Conservation (phyloP, 2,797 vertebrate species). For the Thripadectes ignobilis region DNA sequence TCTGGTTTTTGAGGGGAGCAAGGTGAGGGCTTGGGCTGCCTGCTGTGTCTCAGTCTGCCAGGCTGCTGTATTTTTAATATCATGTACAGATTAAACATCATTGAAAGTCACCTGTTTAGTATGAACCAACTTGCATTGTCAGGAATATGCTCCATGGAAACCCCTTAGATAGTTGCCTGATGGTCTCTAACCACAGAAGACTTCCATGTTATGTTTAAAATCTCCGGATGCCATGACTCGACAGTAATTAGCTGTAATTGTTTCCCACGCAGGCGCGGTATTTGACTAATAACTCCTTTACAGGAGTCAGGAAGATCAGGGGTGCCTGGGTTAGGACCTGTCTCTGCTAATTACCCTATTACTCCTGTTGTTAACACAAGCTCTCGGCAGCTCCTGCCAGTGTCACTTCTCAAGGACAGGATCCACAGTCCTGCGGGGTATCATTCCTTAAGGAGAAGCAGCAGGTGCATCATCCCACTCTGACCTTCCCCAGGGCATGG, state of each 20-base stretch:
- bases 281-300: constrained; percentile 5
- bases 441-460: not conserved
- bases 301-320: not conserved
- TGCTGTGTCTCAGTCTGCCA: not conserved
- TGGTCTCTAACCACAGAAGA: not conserved
- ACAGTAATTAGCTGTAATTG: not conserved
- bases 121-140: not conserved
- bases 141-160: not conserved
- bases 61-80: not conserved
- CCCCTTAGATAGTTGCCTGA: not conserved
- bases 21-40: not conserved
- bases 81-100: not conserved
- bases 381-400: not conserved
- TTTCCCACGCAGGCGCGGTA: not conserved
- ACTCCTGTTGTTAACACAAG: not conserved
- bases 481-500: not conserved
- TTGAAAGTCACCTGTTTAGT: not conserved
- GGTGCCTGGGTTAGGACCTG: not conserved
- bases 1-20: accelerated
- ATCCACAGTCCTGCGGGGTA: accelerated
- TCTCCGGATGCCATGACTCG: not conserved
- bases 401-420: not conserved
- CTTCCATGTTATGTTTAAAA: not conserved
- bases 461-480: not conserved
- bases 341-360: not conserved